Evolutionary conservation across 2,113 vertebrate species (phyloP).

Genomic region (Mus spicilegus): DNA sequence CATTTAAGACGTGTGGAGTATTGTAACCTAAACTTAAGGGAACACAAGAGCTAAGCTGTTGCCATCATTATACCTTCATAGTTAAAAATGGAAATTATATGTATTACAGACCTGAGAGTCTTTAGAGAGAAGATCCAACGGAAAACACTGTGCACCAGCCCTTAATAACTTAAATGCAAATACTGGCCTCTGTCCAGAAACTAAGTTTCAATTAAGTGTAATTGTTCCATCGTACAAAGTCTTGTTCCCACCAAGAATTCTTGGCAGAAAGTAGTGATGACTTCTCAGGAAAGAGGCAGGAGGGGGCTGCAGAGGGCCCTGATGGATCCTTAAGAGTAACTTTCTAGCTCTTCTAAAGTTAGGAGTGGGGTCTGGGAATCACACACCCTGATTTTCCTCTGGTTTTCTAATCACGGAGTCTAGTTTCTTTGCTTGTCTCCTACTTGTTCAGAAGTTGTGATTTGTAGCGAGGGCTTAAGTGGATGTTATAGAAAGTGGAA

Average conservation of each 20-base stretch:
- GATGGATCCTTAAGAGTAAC: neutral
- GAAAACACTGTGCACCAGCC: slow-evolving; percentile 39
- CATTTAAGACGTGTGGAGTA: slow-evolving; percentile 38
- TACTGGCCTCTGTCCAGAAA: slow-evolving; percentile 58
- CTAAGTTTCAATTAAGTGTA: slow-evolving; percentile 69
- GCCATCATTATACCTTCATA: slow-evolving; percentile 16
- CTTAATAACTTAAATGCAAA: slow-evolving; percentile 71
- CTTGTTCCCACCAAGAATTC: slow-evolving; percentile 65
- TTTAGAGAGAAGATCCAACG: slow-evolving; percentile 56
- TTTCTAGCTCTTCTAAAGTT: slow-evolving; percentile 27
- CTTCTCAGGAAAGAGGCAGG: slow-evolving; percentile 62
- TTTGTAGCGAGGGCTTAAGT: slow-evolving; percentile 42
- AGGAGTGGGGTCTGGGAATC: slow-evolving; percentile 40
- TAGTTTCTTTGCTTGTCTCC: slow-evolving; percentile 51
- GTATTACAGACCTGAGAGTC: slow-evolving; percentile 31
- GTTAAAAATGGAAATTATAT: slow-evolving; percentile 62
- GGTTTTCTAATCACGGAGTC: slow-evolving; percentile 58
- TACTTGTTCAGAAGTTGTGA: slow-evolving; percentile 59
- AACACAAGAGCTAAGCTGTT: slow-evolving; percentile 48
- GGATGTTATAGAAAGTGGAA: slow-evolving; percentile 58
- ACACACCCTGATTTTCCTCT: slow-evolving; percentile 15
- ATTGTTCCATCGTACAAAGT: slow-evolving; percentile 72
- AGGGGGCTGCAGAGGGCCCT: slow-evolving; percentile 19
- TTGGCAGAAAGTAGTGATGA: slow-evolving; percentile 61
- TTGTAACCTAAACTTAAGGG: slow-evolving; percentile 32